A percentile compares a stretch with the other conserved stretches of the same genome.
phyloP scores from a whole-genome alignment of 2,888 invertebrate genomes.

The Criorhina ranunculi region DNA sequence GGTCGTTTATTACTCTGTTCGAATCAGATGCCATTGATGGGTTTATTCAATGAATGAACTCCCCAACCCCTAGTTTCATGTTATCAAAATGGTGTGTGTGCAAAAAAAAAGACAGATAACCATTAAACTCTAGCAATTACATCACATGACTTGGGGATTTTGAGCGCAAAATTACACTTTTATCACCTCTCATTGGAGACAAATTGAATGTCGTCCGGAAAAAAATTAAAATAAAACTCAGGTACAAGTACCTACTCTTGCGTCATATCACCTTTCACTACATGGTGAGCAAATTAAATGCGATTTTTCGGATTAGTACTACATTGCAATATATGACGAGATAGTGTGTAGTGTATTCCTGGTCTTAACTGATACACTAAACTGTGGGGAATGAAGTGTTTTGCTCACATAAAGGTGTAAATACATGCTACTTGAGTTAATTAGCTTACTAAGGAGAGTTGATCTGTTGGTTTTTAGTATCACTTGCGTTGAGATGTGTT shows the following conservation, averaged over 20 bases:
- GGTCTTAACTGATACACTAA: not conserved
- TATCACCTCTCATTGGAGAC: conserved; percentile 11
- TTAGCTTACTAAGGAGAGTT: not conserved
- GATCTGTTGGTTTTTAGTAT: not conserved
- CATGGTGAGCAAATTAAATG: not conserved
- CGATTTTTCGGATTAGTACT: conserved; percentile 17
- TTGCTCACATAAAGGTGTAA: not conserved
- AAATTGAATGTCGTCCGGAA: conserved; percentile 2
- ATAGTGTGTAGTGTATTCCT: not conserved
- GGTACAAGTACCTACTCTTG: not conserved
- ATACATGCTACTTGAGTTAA: not conserved
- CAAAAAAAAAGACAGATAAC: not conserved
- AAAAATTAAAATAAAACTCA: not conserved
- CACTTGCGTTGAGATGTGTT: not conserved
- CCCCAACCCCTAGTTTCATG: not conserved
- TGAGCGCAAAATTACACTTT: not conserved
- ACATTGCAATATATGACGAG: conserved; percentile 28
- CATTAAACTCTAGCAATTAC: not conserved
- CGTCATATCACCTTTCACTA: conserved; percentile 37
- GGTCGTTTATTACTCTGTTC: too few relatives aligned
- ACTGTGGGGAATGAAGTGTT: not conserved
- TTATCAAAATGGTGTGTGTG: not conserved
- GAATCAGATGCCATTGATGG: too few relatives aligned
- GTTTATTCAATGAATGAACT: too few relatives aligned
- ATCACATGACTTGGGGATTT: not conserved